A percentile compares a stretch with the other conserved stretches of the same genome.
phyloP scores from a whole-genome alignment of 1,140 invertebrate species.

The Copidosoma floridanum region DNA sequence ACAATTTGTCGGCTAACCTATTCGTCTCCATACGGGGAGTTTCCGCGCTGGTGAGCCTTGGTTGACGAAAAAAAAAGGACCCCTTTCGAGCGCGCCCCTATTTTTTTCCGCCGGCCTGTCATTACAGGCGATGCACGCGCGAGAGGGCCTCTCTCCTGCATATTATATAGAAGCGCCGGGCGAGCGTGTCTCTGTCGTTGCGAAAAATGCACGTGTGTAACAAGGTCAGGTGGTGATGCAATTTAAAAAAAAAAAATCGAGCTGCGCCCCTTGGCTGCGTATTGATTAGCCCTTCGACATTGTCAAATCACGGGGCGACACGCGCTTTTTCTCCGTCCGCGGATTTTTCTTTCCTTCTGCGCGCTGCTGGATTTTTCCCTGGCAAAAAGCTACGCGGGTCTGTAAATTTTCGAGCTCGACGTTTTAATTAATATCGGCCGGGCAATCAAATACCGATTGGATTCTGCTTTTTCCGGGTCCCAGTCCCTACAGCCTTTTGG shows the following conservation, averaged over 20 bases:
- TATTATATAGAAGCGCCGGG: no score
- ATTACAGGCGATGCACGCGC: neutral
- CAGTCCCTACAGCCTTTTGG: no score
- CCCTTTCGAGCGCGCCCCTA: conserved; percentile 35
- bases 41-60: conserved; percentile 9
- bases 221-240: conserved; percentile 59
- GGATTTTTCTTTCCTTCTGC: no score
- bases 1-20: conserved; percentile 25
- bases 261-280: conserved; percentile 31
- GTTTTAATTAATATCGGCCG: conserved; percentile 48
- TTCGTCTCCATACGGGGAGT: conserved; percentile 16
- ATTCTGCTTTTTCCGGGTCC: no score
- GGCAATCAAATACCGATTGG: conserved; percentile 1
- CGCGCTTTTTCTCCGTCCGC: conserved; percentile 30
- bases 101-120: conserved; percentile 44
- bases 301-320: conserved; percentile 52
- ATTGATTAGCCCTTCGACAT: conserved; percentile 60
- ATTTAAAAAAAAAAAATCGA: conserved; percentile 56
- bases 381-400: conserved; percentile 5
- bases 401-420: conserved; percentile 31
- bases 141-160: no score
- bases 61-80: conserved; percentile 19
- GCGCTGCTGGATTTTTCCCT: conserved; percentile 27
- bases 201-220: conserved; percentile 54
- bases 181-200: no score